Percentiles rank a stretch among this genome's conserved stretches.
These are phyloP conservation scores for Cololabis saira DNA, from an alignment of 2,113 vertebrate species.

Conservation along the genomic window DNA sequence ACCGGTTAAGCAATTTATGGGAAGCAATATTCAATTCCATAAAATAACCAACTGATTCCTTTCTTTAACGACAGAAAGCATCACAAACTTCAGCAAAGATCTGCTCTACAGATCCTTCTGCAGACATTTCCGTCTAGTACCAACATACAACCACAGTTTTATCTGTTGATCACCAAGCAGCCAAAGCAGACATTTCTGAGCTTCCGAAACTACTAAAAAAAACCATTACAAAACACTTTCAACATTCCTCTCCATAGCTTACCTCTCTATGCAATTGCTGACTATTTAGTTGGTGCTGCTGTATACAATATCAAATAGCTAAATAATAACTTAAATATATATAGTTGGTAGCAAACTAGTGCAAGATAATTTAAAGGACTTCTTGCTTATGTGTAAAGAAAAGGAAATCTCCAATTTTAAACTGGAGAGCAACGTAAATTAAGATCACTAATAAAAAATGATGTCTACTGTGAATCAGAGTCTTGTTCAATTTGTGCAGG, in stretches of 20 bases:
- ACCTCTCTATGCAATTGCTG: background rate
- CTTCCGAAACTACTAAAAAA: slow-evolving; percentile 1
- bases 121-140: background rate
- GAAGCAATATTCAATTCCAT: background rate
- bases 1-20: background rate
- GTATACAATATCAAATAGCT: no score
- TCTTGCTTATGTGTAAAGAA: no score
- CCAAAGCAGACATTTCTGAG: slow-evolving; percentile 1
- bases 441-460: no score
- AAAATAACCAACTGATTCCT: no score
- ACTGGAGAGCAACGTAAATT: no score
- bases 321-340: no score
- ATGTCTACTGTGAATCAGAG: no score
- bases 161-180: background rate
- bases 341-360: no score
- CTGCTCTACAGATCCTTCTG: background rate
- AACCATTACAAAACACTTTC: background rate
- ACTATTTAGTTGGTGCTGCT: background rate
- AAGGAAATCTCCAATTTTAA: no score
- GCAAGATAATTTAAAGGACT: no score
- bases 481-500: no score
- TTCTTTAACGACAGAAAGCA: background rate
- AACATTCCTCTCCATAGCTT: background rate
- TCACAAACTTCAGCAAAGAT: background rate
- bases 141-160: background rate